Conservation (phyloP, 2,113 vertebrate genomes). For the Anolis sagrei region DNA sequence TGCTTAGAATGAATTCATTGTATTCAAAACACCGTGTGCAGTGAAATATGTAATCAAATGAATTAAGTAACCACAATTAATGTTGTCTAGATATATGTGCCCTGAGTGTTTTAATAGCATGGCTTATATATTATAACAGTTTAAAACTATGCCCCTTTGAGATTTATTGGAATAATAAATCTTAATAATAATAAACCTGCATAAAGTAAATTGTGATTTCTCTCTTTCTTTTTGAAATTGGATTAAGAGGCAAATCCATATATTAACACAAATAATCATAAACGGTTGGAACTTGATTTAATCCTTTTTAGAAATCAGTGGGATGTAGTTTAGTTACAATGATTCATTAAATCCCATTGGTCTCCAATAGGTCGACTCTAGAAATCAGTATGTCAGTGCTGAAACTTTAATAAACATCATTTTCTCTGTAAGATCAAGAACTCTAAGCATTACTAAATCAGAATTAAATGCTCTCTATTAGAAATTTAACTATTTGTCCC, state of each 20-base stretch:
- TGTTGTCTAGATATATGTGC: neutral
- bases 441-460: neutral
- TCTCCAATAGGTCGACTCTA: neutral
- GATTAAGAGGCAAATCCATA: slow-evolving; percentile 12
- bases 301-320: neutral
- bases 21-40: neutral
- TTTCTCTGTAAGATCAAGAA: neutral
- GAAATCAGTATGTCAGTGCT: no score
- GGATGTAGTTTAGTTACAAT: no score
- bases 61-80: neutral
- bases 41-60: slow-evolving; percentile 3
- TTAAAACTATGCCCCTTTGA: neutral
- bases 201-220: no score
- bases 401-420: no score
- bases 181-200: no score
- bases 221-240: neutral
- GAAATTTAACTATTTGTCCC: neutral
- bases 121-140: neutral
- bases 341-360: neutral
- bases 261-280: neutral
- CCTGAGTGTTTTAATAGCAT: neutral
- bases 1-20: neutral
- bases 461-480: neutral
- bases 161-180: neutral
- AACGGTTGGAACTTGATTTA: neutral